Conservation (phyloP, 1,140 invertebrate species). For the Rhizoglyphus robini region DNA sequence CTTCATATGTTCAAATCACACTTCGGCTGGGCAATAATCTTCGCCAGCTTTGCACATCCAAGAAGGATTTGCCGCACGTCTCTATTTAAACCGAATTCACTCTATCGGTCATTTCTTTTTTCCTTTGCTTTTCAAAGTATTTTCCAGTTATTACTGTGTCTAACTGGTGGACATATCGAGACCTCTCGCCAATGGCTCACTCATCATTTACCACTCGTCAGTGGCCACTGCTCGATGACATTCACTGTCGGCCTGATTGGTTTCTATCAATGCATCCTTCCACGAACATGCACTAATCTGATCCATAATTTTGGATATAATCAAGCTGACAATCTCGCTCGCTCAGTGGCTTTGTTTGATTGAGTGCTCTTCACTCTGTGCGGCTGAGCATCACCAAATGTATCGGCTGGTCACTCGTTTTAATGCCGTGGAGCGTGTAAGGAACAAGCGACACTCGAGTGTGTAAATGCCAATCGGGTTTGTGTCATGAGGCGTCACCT, state of each 20-base stretch:
- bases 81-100: too few species aligned
- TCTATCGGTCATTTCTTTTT: too few species aligned
- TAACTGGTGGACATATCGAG: too few species aligned
- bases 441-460: background rate
- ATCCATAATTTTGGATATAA: background rate
- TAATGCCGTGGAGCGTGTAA: too few species aligned
- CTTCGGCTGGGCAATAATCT: slow-evolving; percentile 28
- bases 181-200: too few species aligned
- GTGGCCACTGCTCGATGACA: too few species aligned
- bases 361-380: background rate
- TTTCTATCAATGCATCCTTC: background rate
- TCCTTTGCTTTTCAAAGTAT: too few species aligned
- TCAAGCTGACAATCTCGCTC: slow-evolving; percentile 1
- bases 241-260: too few species aligned
- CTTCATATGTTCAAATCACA: slow-evolving; percentile 27
- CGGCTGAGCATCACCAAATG: background rate
- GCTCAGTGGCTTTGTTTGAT: background rate
- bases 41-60: slow-evolving; percentile 29
- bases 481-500: background rate
- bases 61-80: too few species aligned
- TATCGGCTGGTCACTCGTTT: background rate
- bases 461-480: background rate
- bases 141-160: too few species aligned
- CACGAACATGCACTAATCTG: background rate
- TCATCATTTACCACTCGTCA: too few species aligned